Base-by-base conservation (phyloP, 2,797 vertebrate species). In the Myotis findleyi region DNA sequence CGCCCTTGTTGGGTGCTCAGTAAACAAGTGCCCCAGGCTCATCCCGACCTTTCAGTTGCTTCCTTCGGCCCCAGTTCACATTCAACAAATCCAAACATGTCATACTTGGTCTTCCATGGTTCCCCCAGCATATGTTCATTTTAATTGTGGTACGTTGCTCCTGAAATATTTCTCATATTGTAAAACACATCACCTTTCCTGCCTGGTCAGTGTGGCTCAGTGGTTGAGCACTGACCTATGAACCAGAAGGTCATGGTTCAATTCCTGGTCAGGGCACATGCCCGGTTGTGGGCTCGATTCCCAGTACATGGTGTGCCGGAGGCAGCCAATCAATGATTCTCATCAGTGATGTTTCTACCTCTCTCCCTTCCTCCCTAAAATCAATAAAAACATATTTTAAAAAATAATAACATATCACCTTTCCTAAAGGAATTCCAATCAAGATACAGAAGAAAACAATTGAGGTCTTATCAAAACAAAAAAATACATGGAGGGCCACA, bases 381-480 rank as follows among this genome's bases (percentile, higher is more conserved):
- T 30, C 5, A 62, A 62, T 62, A 62, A 30, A 30, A 62, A 62
- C 6, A 62, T 30, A 62, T 30, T 62, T 62, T 3, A 2, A 30
- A 59, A 59, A 62, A 30, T 62, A 62, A 62, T 62, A 89, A 94
- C 25, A 55, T 68, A 96, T 79, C 62, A 82, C 81, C 83, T 89
- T 91, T 89, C 62, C 77, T 1, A 0, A 96, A 96, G 79, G 79
- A 94, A 95, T 57, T 77, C 80, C 55, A 95, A 64, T 81, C 82
- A 92, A 93, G 79, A 94, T 41, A 79, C 6, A 95, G 64, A 76
- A 44, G 44, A 81, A 96, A 94, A 95, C 49, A 95, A 93, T 93
- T 93, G 81, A 33, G 38, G 1, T 36, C 5, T 91, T 76, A 95
- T 91, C 93, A 75, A 96, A 87, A 96, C 53, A 96, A 95, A 87